phyloP scores from a whole-genome alignment of 2,888 invertebrate species.

The Sesia apiformis region DNA sequence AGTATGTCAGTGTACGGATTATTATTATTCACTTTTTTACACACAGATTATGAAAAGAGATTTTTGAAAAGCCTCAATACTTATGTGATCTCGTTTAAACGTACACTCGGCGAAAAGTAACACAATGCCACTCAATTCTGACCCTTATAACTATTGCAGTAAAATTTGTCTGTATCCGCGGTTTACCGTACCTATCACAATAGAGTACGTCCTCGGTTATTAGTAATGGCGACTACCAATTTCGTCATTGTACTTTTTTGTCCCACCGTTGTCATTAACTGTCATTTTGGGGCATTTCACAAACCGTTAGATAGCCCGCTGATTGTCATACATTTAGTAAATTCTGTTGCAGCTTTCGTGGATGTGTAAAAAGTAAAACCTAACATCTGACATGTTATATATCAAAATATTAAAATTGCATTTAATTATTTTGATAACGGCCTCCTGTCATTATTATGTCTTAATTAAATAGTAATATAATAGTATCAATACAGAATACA shows the following conservation, averaged over 20 bases:
- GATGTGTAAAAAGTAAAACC: neutral
- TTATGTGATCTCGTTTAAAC: conserved; percentile 15
- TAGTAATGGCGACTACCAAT: conserved; percentile 43
- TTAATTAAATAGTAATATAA: too few species aligned
- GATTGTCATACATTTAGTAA: conserved; percentile 17
- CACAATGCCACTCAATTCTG: too few species aligned
- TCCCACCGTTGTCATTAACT: conserved; percentile 46
- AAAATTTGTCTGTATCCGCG: too few species aligned
- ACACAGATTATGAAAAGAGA: conserved; percentile 30
- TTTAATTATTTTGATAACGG: too few species aligned
- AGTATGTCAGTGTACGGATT: conserved; percentile 16
- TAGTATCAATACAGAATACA: too few species aligned
- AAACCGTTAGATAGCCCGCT: conserved; percentile 42
- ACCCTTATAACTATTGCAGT: too few species aligned
- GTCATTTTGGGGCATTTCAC: conserved; percentile 52
- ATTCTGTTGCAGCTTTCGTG: conserved; percentile 6
- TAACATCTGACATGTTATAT: too few species aligned
- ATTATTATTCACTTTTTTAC: conserved; percentile 13
- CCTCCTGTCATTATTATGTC: too few species aligned
- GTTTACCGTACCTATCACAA: conserved; percentile 20
- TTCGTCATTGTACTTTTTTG: conserved; percentile 40
- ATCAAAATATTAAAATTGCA: too few species aligned
- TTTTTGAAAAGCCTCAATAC: conserved; percentile 12
- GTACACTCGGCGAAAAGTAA: neutral
- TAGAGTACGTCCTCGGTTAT: conserved; percentile 33